These are phyloP conservation scores for Eulemur rubriventer DNA, from an alignment of 2,797 vertebrate genomes.

Conservation along the genomic window DNA sequence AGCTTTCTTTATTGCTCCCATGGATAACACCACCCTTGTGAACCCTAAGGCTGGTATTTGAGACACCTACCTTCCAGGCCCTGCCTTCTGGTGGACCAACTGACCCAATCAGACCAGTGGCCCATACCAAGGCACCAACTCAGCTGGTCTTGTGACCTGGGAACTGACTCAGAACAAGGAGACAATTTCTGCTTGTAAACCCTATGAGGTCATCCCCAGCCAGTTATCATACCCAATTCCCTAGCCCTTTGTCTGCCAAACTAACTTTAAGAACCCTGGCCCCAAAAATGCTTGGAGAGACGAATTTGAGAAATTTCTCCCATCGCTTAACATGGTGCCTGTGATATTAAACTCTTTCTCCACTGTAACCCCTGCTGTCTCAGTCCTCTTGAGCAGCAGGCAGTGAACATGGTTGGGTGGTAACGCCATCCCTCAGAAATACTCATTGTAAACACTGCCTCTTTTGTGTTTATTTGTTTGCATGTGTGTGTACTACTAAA, in stretches of 20 bases:
- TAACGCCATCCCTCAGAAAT: neutral
- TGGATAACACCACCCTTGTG: neutral
- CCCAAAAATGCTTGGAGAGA: neutral
- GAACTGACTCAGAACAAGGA: neutral
- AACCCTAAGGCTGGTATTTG: neutral
- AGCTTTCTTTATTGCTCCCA: neutral
- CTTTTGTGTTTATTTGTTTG: neutral
- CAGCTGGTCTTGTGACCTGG: neutral
- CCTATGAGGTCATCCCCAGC: neutral
- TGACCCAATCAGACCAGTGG: neutral
- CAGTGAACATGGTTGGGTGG: neutral
- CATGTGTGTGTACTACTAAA: neutral
- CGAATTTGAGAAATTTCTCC: neutral
- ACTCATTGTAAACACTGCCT: neutral
- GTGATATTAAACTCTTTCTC: neutral
- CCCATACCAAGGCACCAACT: neutral
- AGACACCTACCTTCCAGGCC: neutral
- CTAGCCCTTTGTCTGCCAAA: neutral
- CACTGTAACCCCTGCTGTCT: neutral
- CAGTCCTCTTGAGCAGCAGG: neutral
- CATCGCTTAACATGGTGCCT: neutral
- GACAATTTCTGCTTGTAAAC: neutral
- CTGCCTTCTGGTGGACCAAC: neutral
- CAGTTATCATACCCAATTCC: neutral
- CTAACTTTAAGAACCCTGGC: neutral